A percentile compares a stretch with the other conserved stretches of the same genome.
These are phyloP conservation scores for Eupithecia abbreviata DNA, from an alignment of 2,888 invertebrate genomes.

Conservation along the genomic window DNA sequence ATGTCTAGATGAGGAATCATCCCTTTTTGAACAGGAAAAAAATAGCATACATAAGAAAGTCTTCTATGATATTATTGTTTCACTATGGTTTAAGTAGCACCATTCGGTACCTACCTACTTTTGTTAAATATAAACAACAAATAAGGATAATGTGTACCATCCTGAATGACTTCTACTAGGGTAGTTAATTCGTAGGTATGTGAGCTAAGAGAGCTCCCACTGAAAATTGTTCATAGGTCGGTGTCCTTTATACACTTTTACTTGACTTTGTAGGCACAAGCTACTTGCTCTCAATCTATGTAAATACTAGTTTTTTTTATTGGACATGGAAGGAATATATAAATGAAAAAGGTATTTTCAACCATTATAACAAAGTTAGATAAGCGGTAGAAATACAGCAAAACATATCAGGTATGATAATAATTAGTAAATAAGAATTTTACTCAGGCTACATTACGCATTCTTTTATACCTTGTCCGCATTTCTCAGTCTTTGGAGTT, in stretches of 20 bases:
- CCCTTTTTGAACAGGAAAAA: not conserved
- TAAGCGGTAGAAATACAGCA: not conserved
- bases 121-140: not conserved
- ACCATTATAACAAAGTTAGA: not conserved
- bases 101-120: not conserved
- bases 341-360: not conserved
- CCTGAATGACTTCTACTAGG: not conserved
- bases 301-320: not conserved
- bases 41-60: not conserved
- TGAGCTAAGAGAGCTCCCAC: not conserved
- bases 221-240: not conserved
- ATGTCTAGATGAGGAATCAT: not conserved
- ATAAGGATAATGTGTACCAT: not conserved
- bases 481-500: constrained; percentile 81
- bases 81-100: not conserved
- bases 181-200: not conserved
- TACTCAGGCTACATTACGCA: constrained; percentile 50
- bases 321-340: not conserved
- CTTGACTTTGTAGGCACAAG: not conserved
- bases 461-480: constrained; percentile 78
- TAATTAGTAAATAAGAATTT: not conserved
- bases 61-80: not conserved
- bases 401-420: not conserved
- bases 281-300: not conserved
- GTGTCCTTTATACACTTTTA: not conserved